Conservation (phyloP, 37 sponge, comb jelly and placozoan species). For the Haliclona indistincta region DNA sequence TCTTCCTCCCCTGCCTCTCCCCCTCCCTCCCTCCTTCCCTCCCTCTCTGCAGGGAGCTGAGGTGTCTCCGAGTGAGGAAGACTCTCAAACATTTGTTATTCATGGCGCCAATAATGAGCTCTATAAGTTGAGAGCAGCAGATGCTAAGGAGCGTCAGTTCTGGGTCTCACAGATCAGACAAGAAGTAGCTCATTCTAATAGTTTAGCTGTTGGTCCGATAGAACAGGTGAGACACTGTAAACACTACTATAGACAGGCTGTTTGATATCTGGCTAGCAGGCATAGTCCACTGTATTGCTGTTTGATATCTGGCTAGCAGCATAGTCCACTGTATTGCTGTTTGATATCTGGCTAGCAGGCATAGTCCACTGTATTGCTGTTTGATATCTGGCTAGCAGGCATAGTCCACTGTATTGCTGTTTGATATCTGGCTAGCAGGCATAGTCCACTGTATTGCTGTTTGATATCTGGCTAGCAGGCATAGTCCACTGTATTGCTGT, state of each 20-base stretch:
- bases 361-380: no score
- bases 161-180: constrained; percentile 74
- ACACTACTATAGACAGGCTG: neutral
- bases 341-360: no score
- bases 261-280: neutral
- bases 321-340: no score
- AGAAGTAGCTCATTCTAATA: constrained; percentile 45
- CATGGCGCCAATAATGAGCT: constrained; percentile 74
- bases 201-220: constrained; percentile 1
- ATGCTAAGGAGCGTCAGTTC: constrained; percentile 75
- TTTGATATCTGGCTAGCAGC: neutral
- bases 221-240: constrained; percentile 8
- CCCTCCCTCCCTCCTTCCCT: neutral
- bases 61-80: constrained; percentile 89
- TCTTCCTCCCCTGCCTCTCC: neutral
- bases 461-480: no score
- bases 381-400: no score
- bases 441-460: no score
- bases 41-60: constrained; percentile 61
- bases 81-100: constrained; percentile 78
- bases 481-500: no score
- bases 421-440: no score
- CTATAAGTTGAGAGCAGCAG: constrained; percentile 61
- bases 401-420: no score
- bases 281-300: neutral